A percentile compares a stretch with the other conserved stretches of the same genome.
These are phyloP conservation scores for Chroicocephalus ridibundus DNA, from an alignment of 2,113 vertebrate species.

Conservation along the genomic window DNA sequence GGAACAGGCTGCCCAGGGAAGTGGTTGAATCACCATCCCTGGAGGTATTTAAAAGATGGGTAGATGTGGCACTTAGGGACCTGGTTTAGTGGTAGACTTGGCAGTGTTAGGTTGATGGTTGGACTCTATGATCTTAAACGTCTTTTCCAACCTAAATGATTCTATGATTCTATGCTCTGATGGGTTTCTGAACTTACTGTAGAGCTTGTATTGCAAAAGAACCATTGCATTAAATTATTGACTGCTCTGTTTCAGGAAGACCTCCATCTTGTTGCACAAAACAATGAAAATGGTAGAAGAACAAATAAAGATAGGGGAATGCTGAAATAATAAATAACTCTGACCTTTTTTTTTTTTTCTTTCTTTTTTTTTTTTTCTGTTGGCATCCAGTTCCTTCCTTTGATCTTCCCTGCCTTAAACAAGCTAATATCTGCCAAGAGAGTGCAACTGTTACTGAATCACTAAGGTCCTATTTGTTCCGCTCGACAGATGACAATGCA, in stretches of 20 bases:
- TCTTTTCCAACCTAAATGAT: background rate
- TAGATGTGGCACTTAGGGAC: background rate
- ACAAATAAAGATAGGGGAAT: slow-evolving; percentile 52
- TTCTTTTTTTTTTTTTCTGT: background rate
- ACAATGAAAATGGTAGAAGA: slow-evolving; percentile 49
- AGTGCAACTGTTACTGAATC: slow-evolving; percentile 54
- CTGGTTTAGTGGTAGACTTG: background rate
- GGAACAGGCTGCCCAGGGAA: background rate
- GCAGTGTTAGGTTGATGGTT: background rate
- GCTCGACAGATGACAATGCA: slow-evolving; percentile 41
- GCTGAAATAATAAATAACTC: slow-evolving; percentile 70
- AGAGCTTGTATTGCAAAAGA: background rate
- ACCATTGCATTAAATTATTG: background rate
- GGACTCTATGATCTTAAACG: background rate
- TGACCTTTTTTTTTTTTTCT: slow-evolving; percentile 42
- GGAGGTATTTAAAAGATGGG: background rate
- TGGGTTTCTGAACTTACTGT: background rate
- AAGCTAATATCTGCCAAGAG: slow-evolving; percentile 66
- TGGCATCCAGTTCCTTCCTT: slow-evolving; percentile 57
- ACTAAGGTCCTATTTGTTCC: slow-evolving; percentile 62
- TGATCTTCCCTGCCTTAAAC: slow-evolving; percentile 66
- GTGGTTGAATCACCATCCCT: background rate
- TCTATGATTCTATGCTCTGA: background rate
- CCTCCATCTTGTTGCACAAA: slow-evolving; percentile 53
- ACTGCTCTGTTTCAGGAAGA: slow-evolving; percentile 23